A percentile compares a stretch with the other conserved stretches of the same genome.
phyloP scores from a whole-genome alignment of 2,797 vertebrate genomes.

The Stomatorhinus walkeri region DNA sequence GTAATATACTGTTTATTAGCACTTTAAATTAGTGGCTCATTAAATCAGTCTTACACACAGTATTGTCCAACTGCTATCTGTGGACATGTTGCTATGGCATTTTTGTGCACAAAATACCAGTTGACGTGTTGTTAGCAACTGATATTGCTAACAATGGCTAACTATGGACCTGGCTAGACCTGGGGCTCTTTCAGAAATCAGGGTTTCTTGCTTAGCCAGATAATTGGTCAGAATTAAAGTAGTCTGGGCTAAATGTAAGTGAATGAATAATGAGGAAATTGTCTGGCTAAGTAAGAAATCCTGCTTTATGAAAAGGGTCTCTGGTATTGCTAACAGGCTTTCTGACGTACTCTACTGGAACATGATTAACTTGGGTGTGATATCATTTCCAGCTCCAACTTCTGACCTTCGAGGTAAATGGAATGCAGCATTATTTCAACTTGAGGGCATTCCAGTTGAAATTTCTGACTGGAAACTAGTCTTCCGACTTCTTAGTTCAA shows the following conservation, averaged over 20 bases:
- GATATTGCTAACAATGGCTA: neutral
- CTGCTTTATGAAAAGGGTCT: neutral
- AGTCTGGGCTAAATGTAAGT: neutral
- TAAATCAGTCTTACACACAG: neutral
- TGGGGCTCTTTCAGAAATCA: neutral
- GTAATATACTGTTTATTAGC: neutral
- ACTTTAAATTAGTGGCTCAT: neutral
- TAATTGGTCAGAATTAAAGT: neutral
- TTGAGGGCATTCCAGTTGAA: neutral
- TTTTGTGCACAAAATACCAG: neutral
- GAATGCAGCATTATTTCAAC: neutral
- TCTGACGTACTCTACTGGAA: neutral
- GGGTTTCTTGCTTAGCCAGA: neutral
- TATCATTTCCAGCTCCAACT: neutral
- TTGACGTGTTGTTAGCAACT: neutral
- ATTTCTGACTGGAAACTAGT: neutral
- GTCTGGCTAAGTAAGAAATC: neutral
- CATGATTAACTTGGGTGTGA: neutral
- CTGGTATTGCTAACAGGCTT: neutral
- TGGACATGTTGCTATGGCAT: neutral
- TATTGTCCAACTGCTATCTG: neutral
- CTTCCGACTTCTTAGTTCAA: neutral
- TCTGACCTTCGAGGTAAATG: neutral
- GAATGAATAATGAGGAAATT: neutral
- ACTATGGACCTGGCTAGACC: neutral